Percentiles rank a stretch among this genome's conserved stretches.
phyloP scores from a whole-genome alignment of 64 coral and sea anemone genomes.

The Anthopleura sola region DNA sequence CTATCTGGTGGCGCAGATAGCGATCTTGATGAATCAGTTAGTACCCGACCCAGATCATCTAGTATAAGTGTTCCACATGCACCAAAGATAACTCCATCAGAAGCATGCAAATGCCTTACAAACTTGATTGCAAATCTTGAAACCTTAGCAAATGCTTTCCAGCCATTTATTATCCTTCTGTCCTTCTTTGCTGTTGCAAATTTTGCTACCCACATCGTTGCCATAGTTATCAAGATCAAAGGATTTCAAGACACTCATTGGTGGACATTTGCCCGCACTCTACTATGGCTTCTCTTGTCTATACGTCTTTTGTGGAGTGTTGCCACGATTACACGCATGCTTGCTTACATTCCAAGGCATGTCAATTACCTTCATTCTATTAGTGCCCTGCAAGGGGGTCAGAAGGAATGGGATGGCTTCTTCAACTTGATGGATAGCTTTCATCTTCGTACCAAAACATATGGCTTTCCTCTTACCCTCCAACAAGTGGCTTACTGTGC shows the following conservation, averaged over 20 bases:
- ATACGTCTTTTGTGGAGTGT: constrained; percentile 79
- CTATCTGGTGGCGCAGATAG: constrained; percentile 15
- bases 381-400: constrained; percentile 52
- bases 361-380: constrained; percentile 70
- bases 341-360: constrained; percentile 73
- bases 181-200: constrained; percentile 88
- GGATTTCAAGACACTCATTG: constrained; percentile 62
- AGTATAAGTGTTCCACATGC: constrained; percentile 39
- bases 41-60: constrained; percentile 17
- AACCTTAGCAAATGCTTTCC: constrained; percentile 57
- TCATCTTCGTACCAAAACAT: constrained; percentile 66
- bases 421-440: constrained; percentile 74
- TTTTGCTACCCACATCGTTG: constrained; percentile 80
- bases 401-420: constrained; percentile 81
- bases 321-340: constrained; percentile 50
- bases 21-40: background rate
- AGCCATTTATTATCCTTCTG: constrained; percentile 74
- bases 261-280: constrained; percentile 85
- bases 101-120: constrained; percentile 70
- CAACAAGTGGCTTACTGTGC: constrained; percentile 85
- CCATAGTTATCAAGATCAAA: constrained; percentile 50
- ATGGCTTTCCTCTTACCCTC: constrained; percentile 86
- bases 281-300: constrained; percentile 77
- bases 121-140: constrained; percentile 73
- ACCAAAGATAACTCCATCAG: constrained; percentile 52